phyloP scores from a whole-genome alignment of 2,888 invertebrate genomes.

The Allacma fusca region DNA sequence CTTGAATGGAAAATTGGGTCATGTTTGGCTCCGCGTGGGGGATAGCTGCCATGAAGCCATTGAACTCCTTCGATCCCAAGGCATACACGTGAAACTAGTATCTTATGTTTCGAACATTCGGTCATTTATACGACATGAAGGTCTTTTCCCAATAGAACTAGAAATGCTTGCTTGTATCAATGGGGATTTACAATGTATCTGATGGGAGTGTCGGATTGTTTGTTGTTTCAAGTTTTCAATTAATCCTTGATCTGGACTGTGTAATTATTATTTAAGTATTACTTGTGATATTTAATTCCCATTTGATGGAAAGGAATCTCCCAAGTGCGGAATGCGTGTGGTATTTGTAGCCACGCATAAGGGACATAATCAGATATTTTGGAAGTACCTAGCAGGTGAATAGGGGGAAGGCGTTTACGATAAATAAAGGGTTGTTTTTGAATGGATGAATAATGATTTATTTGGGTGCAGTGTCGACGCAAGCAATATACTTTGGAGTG shows the following conservation, averaged over 20 bases:
- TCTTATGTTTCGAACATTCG: slow-evolving; percentile 42
- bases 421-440: too few relatives aligned
- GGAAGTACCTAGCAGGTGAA: too few relatives aligned
- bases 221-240: too few relatives aligned
- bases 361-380: background rate
- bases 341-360: slow-evolving; percentile 54
- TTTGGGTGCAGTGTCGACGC: slow-evolving; percentile 53
- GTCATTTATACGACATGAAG: slow-evolving; percentile 49
- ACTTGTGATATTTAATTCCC: too few relatives aligned
- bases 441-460: too few relatives aligned
- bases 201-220: background rate
- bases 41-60: slow-evolving; percentile 48
- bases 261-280: too few relatives aligned
- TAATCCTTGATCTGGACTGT: too few relatives aligned
- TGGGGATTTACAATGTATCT: background rate
- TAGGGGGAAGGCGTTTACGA: too few relatives aligned
- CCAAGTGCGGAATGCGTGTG: too few relatives aligned
- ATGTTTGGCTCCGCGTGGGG: slow-evolving; percentile 36
- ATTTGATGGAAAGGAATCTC: too few relatives aligned
- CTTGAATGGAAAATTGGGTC: slow-evolving; percentile 44
- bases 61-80: slow-evolving; percentile 49
- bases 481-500: slow-evolving; percentile 63
- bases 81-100: slow-evolving; percentile 45
- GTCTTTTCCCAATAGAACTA: slow-evolving; percentile 35
- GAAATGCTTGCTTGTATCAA: background rate